Base-by-base conservation (phyloP, 2,888 invertebrate species). In the Drosophila hamatofila region DNA sequence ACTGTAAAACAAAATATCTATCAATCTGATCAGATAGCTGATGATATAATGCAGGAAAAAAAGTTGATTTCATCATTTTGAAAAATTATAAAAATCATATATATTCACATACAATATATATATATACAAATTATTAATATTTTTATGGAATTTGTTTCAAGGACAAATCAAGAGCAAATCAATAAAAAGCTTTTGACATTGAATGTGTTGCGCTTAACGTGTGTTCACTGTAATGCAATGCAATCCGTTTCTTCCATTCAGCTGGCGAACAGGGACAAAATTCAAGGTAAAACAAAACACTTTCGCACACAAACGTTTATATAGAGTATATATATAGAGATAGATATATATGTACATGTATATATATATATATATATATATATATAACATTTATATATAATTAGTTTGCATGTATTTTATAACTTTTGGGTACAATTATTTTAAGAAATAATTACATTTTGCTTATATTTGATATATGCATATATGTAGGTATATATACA, bases 391-490 rank as follows among this genome's bases (percentile, higher is more conserved):
- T n/a, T 55, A 59, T 63, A 42, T 63, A 46, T 75, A 64, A 64
- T 63, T 71, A 71, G 52, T 52, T 76, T 35, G 72, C 72, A 72
- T 78, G 67, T 78, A 75, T 80, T 80, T 80, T 75, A 72, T 83
- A 88, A 80, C 81, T 70, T 70, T 55, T 68, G 83, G 69, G 48
- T 75, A 88, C 69, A 88, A 80, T 88, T 86, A 83, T 86, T 80
- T 80, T 70, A 68, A 75, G 87, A 86, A 78, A 72, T 89, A 89
- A 89, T 84, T 84, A 89, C 83, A 84, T 68, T 78, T 85, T 72
- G 72, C 78, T 68, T 67, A 75, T 67, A 70, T 56, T 66, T 46
- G 46, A 62, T 72, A 70, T 46, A 70, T 58, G 68, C 54, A 68
- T 48, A 5, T 11, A 12, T 27, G 2, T 27, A 18, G 27, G 9